Evolutionary conservation across 1,140 invertebrate species (phyloP), one percentile per base, ranked within the genome.

Genomic region (Pseudomyrmex flavicornis): DNA sequence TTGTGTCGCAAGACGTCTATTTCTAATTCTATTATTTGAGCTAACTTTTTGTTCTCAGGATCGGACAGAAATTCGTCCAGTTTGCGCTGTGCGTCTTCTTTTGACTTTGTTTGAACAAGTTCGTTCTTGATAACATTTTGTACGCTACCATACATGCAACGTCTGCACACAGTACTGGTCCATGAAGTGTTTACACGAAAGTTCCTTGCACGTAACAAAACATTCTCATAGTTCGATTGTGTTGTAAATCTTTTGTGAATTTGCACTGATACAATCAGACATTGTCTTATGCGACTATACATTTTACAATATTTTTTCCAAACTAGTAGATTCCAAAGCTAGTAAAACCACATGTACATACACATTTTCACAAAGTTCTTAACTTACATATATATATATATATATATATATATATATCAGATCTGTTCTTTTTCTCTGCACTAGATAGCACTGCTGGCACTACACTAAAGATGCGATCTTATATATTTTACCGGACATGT

Each of bases 1-100:
- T 1, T 10, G 22, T 80, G 20, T 2, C 52, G 69, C 1, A 48
- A 0, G 1, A 65, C 35, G 1, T 86, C 46, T 2, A 86, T 0
- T 63, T 89, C 88, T 12, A 84, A 59, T n/a, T 65, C 5, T 8
- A 72, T 69, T n/a, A 76, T 72, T 4, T 89, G 5, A 58, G 61
- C 83, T 0, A 13, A 0, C 13, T 52, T 54, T 1, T 20, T 13
- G 1, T 35, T 52, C 0, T 70, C 10, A 1, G 79, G 58, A 35
- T 62, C 1, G 5, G 58, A 0, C 13, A 83, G n/a, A 10, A 66
- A 35, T 5, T 61, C 0, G 0, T 88, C 2, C 0, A 88, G 22
- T 12, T 83, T 12, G 2, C 70, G 26, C 12, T 69, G 66, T 3
- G 1, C 3, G 15, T 12, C 10, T 13, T 15, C 2, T 44, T 9